Evolutionary conservation across 2,797 vertebrate species (phyloP).

Genomic region (Clangula hyemalis): DNA sequence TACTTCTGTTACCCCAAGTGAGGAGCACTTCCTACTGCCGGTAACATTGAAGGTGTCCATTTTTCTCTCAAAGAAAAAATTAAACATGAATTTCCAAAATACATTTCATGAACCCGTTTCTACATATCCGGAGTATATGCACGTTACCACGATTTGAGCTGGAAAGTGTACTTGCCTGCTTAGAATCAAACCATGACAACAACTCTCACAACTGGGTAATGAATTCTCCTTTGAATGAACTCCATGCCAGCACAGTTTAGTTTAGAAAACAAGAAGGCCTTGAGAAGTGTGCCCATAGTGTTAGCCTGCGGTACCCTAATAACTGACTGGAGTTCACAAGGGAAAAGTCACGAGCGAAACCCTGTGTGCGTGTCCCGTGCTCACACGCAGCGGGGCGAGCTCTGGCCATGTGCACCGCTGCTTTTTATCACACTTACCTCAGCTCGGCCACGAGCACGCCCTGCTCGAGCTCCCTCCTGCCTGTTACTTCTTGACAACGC

Average conservation of each 20-base stretch:
- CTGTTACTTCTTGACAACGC: background rate
- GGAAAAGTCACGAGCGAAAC: background rate
- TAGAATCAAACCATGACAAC: background rate
- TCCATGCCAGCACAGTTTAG: background rate
- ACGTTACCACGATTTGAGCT: background rate
- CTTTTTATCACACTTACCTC: background rate
- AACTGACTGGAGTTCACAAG: background rate
- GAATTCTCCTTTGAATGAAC: background rate
- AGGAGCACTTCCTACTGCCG: background rate
- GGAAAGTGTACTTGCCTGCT: background rate
- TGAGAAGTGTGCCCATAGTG: background rate
- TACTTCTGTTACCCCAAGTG: background rate
- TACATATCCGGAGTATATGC: background rate
- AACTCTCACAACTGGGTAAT: background rate
- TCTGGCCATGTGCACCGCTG: background rate
- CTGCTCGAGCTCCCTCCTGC: background rate
- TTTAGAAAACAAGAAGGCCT: constrained; percentile 17
- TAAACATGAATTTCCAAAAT: background rate
- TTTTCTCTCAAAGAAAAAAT: background rate
- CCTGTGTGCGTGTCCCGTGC: background rate
- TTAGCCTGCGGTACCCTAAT: background rate
- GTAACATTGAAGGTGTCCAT: background rate
- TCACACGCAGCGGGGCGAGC: background rate
- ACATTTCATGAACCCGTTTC: background rate
- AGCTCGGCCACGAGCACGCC: background rate